Percentiles rank a stretch among this genome's conserved stretches.
Conservation (phyloP, 2,888 invertebrate genomes). For the Sympetrum striolatum region DNA sequence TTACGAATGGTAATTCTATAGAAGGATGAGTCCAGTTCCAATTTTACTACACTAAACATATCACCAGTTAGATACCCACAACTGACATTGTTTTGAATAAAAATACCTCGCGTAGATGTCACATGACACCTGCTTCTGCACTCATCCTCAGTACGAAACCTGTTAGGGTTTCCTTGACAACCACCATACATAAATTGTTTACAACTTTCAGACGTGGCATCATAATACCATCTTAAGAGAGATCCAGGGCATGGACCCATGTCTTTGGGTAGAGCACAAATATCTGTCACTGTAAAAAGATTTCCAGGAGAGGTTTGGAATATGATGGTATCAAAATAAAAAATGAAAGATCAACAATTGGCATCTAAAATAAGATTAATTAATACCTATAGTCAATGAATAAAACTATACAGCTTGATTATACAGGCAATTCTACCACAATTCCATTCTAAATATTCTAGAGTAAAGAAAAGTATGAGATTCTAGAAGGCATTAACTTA, state of each 20-base stretch:
- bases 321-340: background rate
- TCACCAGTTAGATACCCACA: background rate
- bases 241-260: constrained; percentile 60
- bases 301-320: background rate
- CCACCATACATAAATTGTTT: constrained; percentile 63
- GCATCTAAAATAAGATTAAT: too few relatives aligned
- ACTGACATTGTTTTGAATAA: background rate
- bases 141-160: constrained; percentile 57
- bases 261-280: constrained; percentile 58
- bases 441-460: too few relatives aligned
- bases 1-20: background rate
- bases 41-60: background rate
- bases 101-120: constrained; percentile 37
- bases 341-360: background rate
- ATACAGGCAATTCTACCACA: too few relatives aligned
- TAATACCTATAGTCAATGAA: too few relatives aligned
- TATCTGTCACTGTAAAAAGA: constrained; percentile 49
- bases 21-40: constrained; percentile 14
- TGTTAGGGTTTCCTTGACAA: constrained; percentile 62
- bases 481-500: too few relatives aligned
- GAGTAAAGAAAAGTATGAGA: too few relatives aligned
- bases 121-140: constrained; percentile 57
- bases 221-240: constrained; percentile 62
- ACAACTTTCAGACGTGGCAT: constrained; percentile 59
- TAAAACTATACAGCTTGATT: too few relatives aligned